Conservation (phyloP, 2,113 vertebrate species). For the Aspiorhynchus laticeps region DNA sequence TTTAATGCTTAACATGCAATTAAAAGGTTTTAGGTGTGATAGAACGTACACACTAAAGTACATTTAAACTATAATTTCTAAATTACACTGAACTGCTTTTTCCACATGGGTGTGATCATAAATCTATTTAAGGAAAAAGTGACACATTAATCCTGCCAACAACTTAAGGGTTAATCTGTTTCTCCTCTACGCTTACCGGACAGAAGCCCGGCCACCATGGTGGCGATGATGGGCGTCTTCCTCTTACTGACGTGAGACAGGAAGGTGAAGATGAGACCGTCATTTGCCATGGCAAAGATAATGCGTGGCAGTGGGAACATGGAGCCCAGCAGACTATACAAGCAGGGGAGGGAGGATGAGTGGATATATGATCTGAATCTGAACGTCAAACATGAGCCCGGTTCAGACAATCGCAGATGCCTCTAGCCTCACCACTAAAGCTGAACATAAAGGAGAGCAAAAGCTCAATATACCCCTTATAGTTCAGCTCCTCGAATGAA, state of each 20-base stretch:
- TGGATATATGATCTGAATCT: constrained; percentile 57
- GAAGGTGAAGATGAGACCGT: constrained; percentile 81
- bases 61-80: too few relatives aligned
- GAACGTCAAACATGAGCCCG: constrained; percentile 1
- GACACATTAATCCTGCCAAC: background rate
- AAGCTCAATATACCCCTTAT: background rate
- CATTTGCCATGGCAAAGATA: constrained; percentile 81
- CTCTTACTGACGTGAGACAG: constrained; percentile 73
- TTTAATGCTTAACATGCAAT: background rate
- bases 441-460: background rate
- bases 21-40: background rate
- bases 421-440: background rate
- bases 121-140: background rate
- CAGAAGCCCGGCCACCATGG: constrained; percentile 73
- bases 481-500: background rate
- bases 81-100: background rate
- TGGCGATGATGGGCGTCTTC: constrained; percentile 78
- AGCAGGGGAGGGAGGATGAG: constrained; percentile 3
- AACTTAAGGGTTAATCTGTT: constrained; percentile 35
- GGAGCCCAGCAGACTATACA: constrained; percentile 79
- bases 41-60: background rate
- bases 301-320: constrained; percentile 84
- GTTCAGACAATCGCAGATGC: background rate
- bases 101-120: background rate
- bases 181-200: constrained; percentile 70